Conservation (phyloP, 2,113 vertebrate species). For the Dolichallabes microphthalmus region DNA sequence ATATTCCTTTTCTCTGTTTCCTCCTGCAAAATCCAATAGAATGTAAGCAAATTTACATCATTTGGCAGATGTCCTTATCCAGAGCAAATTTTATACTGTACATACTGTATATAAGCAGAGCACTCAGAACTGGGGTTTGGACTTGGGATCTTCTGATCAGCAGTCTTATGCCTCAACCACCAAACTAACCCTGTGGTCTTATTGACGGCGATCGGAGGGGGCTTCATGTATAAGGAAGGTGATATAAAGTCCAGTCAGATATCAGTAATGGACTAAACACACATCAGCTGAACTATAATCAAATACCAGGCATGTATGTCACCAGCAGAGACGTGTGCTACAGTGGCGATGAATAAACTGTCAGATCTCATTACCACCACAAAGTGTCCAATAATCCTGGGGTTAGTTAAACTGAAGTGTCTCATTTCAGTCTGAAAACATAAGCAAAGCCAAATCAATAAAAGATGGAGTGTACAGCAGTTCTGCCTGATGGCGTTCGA, state of each 20-base stretch:
- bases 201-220: background rate
- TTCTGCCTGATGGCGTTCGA: background rate
- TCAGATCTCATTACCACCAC: background rate
- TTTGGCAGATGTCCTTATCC: too few relatives aligned
- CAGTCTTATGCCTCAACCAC: too few relatives aligned
- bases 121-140: too few relatives aligned
- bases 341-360: background rate
- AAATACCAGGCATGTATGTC: background rate
- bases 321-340: background rate
- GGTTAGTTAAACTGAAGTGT: background rate
- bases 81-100: too few relatives aligned
- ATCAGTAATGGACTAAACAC: background rate
- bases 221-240: background rate
- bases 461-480: background rate
- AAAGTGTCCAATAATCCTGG: background rate
- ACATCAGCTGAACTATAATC: background rate
- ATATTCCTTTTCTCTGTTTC: conserved; percentile 84
- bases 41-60: background rate
- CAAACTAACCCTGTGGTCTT: background rate
- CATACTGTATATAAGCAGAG: too few relatives aligned
- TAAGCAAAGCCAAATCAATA: conserved; percentile 3
- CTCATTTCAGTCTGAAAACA: conserved; percentile 6
- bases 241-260: background rate
- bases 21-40: conserved; percentile 74
- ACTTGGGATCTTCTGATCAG: too few relatives aligned